Evolutionary conservation across 2,888 invertebrate species (phyloP).

Genomic region (Anoplius nigerrimus): DNA sequence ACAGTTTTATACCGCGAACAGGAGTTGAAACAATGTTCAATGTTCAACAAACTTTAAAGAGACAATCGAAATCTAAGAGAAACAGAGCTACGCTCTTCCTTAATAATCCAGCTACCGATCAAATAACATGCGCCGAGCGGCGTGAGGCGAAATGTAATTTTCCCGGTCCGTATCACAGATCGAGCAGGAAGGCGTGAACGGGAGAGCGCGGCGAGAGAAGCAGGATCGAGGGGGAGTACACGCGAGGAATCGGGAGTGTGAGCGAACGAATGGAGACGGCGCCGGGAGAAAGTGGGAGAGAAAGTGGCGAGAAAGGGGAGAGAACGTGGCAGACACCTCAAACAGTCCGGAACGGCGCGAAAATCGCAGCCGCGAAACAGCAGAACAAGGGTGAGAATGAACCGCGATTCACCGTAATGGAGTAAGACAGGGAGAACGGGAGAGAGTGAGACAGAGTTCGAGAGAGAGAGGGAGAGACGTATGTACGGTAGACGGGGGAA

Average conservation of each 20-base stretch:
- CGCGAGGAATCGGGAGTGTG: constrained; percentile 5
- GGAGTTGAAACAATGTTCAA: constrained; percentile 3
- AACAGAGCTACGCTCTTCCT: background rate
- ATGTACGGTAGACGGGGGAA: constrained; percentile 9
- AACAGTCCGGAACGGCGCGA: constrained; percentile 6
- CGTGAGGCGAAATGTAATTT: constrained; percentile 43
- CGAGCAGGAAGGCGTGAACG: constrained; percentile 3
- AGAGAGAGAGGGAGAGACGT: constrained; percentile 15
- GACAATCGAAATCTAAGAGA: background rate
- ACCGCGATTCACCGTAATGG: constrained; percentile 10
- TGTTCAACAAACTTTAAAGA: constrained; percentile 27
- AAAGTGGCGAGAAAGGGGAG: background rate
- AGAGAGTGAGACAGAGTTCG: constrained; percentile 5
- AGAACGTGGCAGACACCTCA: constrained; percentile 3
- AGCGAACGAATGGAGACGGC: constrained; percentile 1
- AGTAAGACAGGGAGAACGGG: background rate
- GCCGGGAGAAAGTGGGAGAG: background rate
- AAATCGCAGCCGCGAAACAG: constrained; percentile 3
- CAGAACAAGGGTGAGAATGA: constrained; percentile 6
- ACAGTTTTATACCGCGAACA: too few species aligned
- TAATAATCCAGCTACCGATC: constrained; percentile 2
- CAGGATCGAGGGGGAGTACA: constrained; percentile 6
- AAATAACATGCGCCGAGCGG: constrained; percentile 5
- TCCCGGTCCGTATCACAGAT: constrained; percentile 23
- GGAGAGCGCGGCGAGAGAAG: constrained; percentile 8